Base-by-base conservation (phyloP, 2,797 vertebrate species). In the Micromesistius poutassou region DNA sequence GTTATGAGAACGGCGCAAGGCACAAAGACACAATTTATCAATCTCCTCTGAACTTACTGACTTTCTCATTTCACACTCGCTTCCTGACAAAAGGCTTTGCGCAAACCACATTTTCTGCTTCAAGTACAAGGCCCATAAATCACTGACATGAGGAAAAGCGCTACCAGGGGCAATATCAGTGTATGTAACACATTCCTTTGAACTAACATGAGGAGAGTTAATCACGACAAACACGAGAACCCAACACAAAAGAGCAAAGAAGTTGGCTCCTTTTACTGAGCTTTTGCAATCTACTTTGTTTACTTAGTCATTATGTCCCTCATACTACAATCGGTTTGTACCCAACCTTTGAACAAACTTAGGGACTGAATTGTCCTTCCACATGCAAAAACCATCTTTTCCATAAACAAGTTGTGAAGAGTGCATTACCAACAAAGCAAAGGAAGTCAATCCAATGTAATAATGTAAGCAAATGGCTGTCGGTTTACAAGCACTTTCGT, bases 1-100 rank as follows among this genome's bases (percentile, higher is more conserved):
- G 62, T 68, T 68, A 68, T 68, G 62, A 28, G 25, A 68, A 68
- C 62, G 62, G n/a, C n/a, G 2, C 62, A 9, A 74, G 38, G 42
- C 30, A 70, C 72, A 16, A n/a, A 72, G 74, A 76, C 55, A 80
- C 71, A 12, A 55, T 28, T 9, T 28, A 68, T 68, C 62, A 68
- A 25, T 68, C 62, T 68, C 62, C 62, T 13, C 62, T 68, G 62
- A 68, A 68, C 62, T 28, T 68, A 28, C 62, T 16, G n/a, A 68
- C 62, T 68, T 66, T 66, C 62, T 28, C 62, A 68, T 68, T 68
- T 68, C 62, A 68, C 62, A 68, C 25, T 28, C 62, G 8, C 62
- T 28, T 68, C 62, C 62, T 68, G 62, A 68, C 62, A 28, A 68
- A 68, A 68, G 62, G n/a, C 62, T 68, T 68, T 68, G 62, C 62